phyloP scores from a whole-genome alignment of 2,113 vertebrate species.

The Lasiurus borealis region DNA sequence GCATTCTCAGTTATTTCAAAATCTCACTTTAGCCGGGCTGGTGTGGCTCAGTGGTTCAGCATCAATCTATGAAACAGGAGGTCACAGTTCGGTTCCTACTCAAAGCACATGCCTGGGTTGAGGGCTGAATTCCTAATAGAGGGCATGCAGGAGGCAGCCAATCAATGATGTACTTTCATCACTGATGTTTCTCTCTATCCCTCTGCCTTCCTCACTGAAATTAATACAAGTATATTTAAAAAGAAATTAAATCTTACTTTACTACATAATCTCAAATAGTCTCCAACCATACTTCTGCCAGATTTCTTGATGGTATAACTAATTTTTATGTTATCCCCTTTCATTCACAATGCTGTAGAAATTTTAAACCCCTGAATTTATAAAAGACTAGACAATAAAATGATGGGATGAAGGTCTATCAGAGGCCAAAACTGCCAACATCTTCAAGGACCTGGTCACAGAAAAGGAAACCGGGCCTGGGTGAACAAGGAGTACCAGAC shows the following conservation, averaged over 20 bases:
- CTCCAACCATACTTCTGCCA: background rate
- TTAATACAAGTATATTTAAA: too few species aligned
- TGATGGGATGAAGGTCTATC: background rate
- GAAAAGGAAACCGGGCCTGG: background rate
- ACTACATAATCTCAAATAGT: background rate
- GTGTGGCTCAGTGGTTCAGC: too few species aligned
- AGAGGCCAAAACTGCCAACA: background rate
- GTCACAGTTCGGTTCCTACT: too few species aligned
- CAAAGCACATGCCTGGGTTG: too few species aligned
- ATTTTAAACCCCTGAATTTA: background rate
- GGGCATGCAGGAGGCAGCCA: too few species aligned
- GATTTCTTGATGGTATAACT: background rate
- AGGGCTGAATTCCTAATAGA: too few species aligned
- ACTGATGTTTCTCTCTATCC: too few species aligned
- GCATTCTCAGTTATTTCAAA: slow-evolving; percentile 12
- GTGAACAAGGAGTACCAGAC: accelerated
- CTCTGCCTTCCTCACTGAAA: too few species aligned
- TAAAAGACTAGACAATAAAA: background rate
- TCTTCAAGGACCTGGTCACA: background rate
- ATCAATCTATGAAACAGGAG: too few species aligned
- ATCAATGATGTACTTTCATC: too few species aligned
- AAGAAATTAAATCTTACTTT: too few species aligned
- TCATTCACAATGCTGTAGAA: background rate
- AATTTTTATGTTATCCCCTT: background rate
- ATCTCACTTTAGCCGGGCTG: background rate